Percentiles rank a stretch among this genome's conserved stretches.
These are phyloP conservation scores for Echinops telfairi DNA, from an alignment of 2,113 vertebrate species.

Conservation along the genomic window DNA sequence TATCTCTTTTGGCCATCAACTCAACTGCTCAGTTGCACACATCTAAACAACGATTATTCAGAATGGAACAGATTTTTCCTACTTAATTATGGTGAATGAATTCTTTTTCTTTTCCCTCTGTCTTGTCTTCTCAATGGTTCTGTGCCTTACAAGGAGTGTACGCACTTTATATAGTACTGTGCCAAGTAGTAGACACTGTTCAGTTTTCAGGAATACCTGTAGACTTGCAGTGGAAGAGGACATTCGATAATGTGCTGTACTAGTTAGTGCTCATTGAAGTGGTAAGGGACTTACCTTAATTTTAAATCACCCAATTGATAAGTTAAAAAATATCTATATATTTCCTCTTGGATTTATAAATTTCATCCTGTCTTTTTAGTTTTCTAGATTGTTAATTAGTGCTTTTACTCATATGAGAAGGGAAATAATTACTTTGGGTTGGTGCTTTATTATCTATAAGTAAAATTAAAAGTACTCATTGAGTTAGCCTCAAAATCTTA, in stretches of 20 bases:
- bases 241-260: too few species aligned
- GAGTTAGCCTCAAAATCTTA: background rate
- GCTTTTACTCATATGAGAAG: background rate
- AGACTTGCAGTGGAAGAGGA: too few species aligned
- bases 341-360: background rate
- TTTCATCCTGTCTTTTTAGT: background rate
- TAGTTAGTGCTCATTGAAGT: too few species aligned
- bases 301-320: too few species aligned
- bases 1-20: background rate
- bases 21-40: background rate
- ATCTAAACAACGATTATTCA: background rate
- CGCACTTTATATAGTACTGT: too few species aligned
- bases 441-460: conserved; percentile 22
- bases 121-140: background rate
- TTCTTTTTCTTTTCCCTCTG: background rate
- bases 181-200: too few species aligned
- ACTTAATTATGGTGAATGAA: background rate
- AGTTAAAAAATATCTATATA: background rate
- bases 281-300: too few species aligned
- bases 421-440: background rate
- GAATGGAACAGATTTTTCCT: background rate
- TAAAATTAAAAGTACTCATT: conserved; percentile 6
- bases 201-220: too few species aligned
- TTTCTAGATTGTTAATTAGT: conserved; percentile 11
- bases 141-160: background rate